A percentile compares a stretch with the other conserved stretches of the same genome.
Conservation (phyloP, 2,113 vertebrate genomes). For the Hucho hucho region DNA sequence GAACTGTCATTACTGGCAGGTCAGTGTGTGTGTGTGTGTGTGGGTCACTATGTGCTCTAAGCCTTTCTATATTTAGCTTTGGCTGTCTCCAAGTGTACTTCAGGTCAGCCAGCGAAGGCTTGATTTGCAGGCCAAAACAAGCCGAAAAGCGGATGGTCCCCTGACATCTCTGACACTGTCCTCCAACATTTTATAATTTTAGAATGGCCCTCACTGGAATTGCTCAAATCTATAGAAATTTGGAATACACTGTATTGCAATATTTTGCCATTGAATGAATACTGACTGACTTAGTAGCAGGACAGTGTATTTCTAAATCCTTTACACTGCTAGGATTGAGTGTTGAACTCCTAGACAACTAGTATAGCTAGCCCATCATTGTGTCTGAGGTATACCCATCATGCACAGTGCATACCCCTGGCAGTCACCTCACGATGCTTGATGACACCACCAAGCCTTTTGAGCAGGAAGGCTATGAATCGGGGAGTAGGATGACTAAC, state of each 20-base stretch:
- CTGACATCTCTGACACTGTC: not conserved
- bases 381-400: not conserved
- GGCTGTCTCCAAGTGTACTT: slow-evolving; percentile 55
- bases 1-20: slow-evolving; percentile 61
- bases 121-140: slow-evolving; percentile 35
- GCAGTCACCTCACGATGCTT: not conserved
- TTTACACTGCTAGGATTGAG: too few relatives aligned
- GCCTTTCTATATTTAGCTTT: slow-evolving; percentile 71
- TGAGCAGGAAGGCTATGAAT: not conserved
- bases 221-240: not conserved
- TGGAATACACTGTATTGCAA: not conserved
- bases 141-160: slow-evolving; percentile 26
- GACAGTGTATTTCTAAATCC: too few relatives aligned
- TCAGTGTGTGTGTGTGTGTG: slow-evolving; percentile 63
- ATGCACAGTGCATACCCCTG: not conserved
- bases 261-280: not conserved
- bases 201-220: not conserved
- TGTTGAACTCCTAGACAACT: not conserved
- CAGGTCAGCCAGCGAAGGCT: slow-evolving; percentile 51
- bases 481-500: not conserved
- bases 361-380: not conserved
- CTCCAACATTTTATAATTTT: not conserved
- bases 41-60: slow-evolving; percentile 68
- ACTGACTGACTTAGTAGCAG: too few relatives aligned
- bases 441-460: not conserved